A percentile compares a stretch with the other conserved stretches of the same genome.
Conservation (phyloP, 2,888 invertebrate genomes). For the Lomographa bimaculata region DNA sequence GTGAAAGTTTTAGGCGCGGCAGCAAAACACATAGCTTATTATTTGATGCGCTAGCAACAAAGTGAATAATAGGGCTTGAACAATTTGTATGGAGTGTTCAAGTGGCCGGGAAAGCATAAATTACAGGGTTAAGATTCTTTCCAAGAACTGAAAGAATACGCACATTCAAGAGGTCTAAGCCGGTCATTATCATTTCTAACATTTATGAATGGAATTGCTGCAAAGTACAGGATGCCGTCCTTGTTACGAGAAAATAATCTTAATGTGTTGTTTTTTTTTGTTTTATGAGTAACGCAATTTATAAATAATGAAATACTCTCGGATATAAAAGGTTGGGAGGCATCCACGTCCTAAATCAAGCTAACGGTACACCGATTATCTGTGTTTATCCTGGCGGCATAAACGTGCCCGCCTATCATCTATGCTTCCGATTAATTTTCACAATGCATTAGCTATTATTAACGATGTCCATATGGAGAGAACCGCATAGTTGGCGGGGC, state of each 20-base stretch:
- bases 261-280: no score
- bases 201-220: slow-evolving; percentile 42
- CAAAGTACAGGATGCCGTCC: slow-evolving; percentile 34
- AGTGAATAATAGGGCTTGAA: slow-evolving; percentile 58
- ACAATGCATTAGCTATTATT: slow-evolving; percentile 49
- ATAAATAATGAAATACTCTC: background rate
- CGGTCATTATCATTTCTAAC: slow-evolving; percentile 47
- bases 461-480: slow-evolving; percentile 49
- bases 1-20: background rate
- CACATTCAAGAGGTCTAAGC: slow-evolving; percentile 36
- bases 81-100: slow-evolving; percentile 54
- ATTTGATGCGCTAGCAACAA: slow-evolving; percentile 53
- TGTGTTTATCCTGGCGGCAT: slow-evolving; percentile 67
- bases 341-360: slow-evolving; percentile 59
- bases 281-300: no score
- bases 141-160: slow-evolving; percentile 41
- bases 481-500: slow-evolving; percentile 30
- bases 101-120: slow-evolving; percentile 47
- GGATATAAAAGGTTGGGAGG: slow-evolving; percentile 40
- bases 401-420: slow-evolving; percentile 61
- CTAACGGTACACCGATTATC: slow-evolving; percentile 61
- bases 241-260: slow-evolving; percentile 1
- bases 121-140: slow-evolving; percentile 47
- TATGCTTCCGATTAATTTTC: slow-evolving; percentile 68
- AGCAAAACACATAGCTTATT: background rate